phyloP scores from a whole-genome alignment of 2,888 invertebrate species.

The Gisinianus flammeolus region DNA sequence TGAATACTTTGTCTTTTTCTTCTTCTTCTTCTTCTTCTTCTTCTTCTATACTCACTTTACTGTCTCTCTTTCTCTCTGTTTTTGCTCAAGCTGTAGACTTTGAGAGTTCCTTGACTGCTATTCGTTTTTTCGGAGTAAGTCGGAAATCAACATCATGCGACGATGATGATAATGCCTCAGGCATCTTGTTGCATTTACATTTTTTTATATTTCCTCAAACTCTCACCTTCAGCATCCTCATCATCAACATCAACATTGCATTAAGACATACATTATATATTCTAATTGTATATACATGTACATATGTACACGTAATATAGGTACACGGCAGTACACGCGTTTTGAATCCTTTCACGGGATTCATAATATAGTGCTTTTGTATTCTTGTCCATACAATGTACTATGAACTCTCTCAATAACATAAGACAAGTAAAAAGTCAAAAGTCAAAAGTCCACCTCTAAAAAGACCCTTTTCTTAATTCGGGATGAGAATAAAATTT shows the following conservation, averaged over 20 bases:
- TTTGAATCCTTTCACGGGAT: no score
- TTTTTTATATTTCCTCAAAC: background rate
- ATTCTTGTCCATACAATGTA: no score
- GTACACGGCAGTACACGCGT: no score
- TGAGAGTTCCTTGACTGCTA: conserved; percentile 36
- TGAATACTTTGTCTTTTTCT: background rate
- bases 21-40: background rate
- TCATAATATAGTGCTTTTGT: no score
- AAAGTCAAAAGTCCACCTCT: no score
- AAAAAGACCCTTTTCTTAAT: no score
- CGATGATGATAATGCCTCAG: conserved; percentile 24
- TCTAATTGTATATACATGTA: no score
- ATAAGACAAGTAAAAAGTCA: no score
- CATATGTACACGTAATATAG: no score
- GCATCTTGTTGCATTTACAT: background rate
- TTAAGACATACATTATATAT: background rate
- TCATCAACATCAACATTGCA: background rate
- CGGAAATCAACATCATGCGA: conserved; percentile 23
- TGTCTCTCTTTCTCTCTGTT: conserved; percentile 14
- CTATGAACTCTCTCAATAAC: no score
- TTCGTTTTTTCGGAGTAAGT: conserved; percentile 37
- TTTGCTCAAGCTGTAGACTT: background rate
- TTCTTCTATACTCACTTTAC: background rate
- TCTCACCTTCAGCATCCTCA: background rate
- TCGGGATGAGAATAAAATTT: no score